phyloP scores from a whole-genome alignment of 2,797 vertebrate genomes.

The Aulostomus chinensis region DNA sequence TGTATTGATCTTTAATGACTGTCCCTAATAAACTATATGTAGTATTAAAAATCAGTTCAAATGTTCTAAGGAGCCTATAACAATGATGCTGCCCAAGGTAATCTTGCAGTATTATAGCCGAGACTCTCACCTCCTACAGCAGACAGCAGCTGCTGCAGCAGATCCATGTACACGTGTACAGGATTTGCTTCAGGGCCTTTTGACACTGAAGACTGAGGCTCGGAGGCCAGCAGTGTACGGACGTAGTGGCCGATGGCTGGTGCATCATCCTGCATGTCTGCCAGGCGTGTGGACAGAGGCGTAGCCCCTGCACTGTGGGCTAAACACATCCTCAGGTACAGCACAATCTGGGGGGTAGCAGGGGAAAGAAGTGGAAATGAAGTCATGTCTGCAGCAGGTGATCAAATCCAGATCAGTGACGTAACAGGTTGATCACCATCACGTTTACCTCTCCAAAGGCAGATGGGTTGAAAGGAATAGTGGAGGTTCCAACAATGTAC shows the following conservation, averaged over 20 bases:
- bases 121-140: slow-evolving; percentile 87
- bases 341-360: slow-evolving; percentile 84
- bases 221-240: slow-evolving; percentile 83
- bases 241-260: slow-evolving; percentile 92
- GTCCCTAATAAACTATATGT: too few relatives aligned
- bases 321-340: slow-evolving; percentile 96
- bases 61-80: too few relatives aligned
- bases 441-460: slow-evolving; percentile 91
- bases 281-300: slow-evolving; percentile 85
- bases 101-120: not conserved
- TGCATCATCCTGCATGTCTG: slow-evolving; percentile 96
- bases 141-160: slow-evolving; percentile 94
- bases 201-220: slow-evolving; percentile 71
- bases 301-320: slow-evolving; percentile 91
- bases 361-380: not conserved
- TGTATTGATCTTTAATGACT: too few relatives aligned
- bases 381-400: not conserved
- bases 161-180: slow-evolving; percentile 90
- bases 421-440: not conserved
- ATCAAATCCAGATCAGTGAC: not conserved
- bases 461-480: slow-evolving; percentile 94
- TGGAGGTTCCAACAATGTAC: slow-evolving; percentile 89
- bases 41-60: too few relatives aligned
- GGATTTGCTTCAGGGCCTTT: slow-evolving; percentile 89
- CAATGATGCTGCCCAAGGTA: too few relatives aligned